Percentiles rank a stretch among this genome's conserved stretches.
Conservation (phyloP, 2,888 invertebrate genomes). For the Tetragnatha montana region DNA sequence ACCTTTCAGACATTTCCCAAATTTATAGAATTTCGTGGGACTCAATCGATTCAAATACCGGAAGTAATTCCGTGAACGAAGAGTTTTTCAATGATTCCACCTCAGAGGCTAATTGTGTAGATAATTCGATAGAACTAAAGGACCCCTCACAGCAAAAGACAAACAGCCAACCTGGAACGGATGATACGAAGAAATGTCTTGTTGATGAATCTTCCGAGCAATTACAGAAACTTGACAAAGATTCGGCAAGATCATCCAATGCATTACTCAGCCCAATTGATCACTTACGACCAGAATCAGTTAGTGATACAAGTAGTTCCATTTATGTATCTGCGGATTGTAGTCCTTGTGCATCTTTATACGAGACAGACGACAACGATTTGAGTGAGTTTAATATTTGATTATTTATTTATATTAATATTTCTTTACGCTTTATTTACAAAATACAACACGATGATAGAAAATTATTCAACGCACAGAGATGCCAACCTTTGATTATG, state of each 20-base stretch:
- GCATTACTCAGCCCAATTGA: not conserved
- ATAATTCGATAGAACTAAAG: not conserved
- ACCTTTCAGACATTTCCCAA: not conserved
- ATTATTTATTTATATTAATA: too few relatives aligned
- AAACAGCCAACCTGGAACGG: not conserved
- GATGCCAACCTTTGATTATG: too few relatives aligned
- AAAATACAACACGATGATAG: too few relatives aligned
- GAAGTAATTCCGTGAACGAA: not conserved
- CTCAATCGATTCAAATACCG: not conserved
- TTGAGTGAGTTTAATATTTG: conserved; percentile 3
- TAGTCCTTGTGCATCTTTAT: conserved; percentile 44
- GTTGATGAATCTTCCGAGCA: not conserved
- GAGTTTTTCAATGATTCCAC: not conserved
- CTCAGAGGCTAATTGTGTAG: not conserved
- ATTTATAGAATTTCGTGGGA: not conserved
- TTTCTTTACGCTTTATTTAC: too few relatives aligned
- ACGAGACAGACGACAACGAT: conserved; percentile 12
- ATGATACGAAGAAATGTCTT: not conserved
- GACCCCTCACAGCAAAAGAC: not conserved
- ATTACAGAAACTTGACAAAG: not conserved
- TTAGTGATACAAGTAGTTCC: conserved; percentile 54
- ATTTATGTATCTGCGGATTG: conserved; percentile 59
- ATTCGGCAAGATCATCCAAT: not conserved
- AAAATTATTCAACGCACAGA: too few relatives aligned
- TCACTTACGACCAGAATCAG: conserved; percentile 32